These are phyloP conservation scores for Ceratotherium simum DNA, from an alignment of 2,113 vertebrate species.

Conservation along the genomic window DNA sequence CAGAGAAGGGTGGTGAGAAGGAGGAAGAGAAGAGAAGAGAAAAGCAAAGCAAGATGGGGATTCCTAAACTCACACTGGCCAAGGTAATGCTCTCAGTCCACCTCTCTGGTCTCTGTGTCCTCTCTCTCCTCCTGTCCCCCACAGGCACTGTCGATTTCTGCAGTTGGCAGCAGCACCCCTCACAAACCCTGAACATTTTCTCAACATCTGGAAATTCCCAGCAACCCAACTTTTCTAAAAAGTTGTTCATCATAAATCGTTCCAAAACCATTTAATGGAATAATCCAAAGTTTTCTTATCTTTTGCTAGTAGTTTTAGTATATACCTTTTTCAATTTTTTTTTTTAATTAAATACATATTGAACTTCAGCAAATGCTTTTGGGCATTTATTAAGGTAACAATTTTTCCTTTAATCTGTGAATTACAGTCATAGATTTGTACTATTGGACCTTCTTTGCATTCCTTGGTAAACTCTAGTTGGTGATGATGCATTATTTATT, in stretches of 20 bases:
- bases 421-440: neutral
- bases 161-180: neutral
- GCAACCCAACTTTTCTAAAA: neutral
- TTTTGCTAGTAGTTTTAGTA: neutral
- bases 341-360: neutral
- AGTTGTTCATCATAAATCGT: neutral
- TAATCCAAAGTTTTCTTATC: neutral
- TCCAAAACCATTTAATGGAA: slow-evolving; percentile 11
- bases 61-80: neutral
- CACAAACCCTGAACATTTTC: neutral
- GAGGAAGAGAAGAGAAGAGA: neutral
- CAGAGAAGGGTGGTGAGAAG: neutral
- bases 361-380: neutral
- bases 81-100: too few species aligned
- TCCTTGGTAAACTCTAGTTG: neutral
- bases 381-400: neutral
- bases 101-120: neutral
- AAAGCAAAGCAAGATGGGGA: neutral
- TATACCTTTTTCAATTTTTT: neutral
- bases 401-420: slow-evolving; percentile 2
- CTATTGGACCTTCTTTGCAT: neutral
- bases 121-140: neutral
- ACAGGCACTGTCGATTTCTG: neutral
- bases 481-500: neutral
- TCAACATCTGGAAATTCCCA: neutral